Evolutionary conservation across 35 echinoderm and acorn worm genomes (phyloP).

Genomic region (Anneissia japonica): DNA sequence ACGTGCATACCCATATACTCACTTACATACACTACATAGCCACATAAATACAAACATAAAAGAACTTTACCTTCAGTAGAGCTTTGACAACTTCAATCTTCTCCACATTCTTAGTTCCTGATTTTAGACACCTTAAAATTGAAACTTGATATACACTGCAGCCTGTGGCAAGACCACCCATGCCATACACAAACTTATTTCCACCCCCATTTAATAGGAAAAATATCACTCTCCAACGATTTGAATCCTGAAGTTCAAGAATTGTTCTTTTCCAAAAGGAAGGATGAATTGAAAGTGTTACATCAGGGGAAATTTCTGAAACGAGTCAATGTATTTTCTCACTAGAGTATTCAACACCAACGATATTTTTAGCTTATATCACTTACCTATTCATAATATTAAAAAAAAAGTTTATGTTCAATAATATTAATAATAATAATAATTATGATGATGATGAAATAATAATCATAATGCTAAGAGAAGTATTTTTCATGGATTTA

Average conservation of each 20-base stretch:
- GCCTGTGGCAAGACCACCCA: not conserved
- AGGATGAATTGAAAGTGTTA: not conserved
- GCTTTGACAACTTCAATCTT: slow-evolving; percentile 4
- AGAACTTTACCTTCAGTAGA: slow-evolving; percentile 4
- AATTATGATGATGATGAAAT: too few relatives aligned
- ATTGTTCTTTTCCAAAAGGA: slow-evolving; percentile 17
- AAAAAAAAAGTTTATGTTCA: too few relatives aligned
- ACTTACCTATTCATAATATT: too few relatives aligned
- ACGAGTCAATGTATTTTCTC: too few relatives aligned
- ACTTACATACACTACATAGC: too few relatives aligned
- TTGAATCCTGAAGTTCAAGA: not conserved
- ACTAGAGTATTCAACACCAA: too few relatives aligned
- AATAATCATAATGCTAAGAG: too few relatives aligned
- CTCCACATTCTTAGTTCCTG: not conserved
- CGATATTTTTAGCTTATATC: too few relatives aligned
- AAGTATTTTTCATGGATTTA: too few relatives aligned
- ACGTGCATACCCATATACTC: too few relatives aligned
- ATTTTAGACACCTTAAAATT: slow-evolving; percentile 1
- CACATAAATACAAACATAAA: too few relatives aligned
- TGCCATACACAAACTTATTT: not conserved
- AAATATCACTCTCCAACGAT: slow-evolving; percentile 14
- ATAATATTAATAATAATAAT: too few relatives aligned
- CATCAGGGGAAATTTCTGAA: slow-evolving; percentile 13
- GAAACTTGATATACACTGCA: slow-evolving; percentile 10
- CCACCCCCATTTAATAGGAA: slow-evolving; percentile 15